A percentile compares a stretch with the other conserved stretches of the same genome.
phyloP scores from a whole-genome alignment of 1,140 invertebrate genomes.

The Zaprionus nigranus region DNA sequence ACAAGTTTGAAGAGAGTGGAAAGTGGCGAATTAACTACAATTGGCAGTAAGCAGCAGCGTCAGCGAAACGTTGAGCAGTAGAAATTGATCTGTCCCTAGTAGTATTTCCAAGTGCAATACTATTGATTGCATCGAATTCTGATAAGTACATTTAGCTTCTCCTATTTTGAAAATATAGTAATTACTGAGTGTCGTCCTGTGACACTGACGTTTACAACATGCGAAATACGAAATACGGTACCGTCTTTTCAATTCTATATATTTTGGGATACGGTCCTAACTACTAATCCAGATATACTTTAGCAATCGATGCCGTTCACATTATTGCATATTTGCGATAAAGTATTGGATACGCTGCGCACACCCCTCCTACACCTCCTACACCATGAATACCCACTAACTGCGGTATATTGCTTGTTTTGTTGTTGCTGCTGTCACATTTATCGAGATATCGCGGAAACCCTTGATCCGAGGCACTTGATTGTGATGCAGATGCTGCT shows the following conservation, averaged over 20 bases:
- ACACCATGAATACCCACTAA: neutral
- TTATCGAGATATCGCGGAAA: conserved; percentile 92
- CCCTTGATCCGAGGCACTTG: conserved; percentile 86
- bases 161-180: neutral
- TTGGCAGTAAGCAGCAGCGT: conserved; percentile 55
- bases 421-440: conserved; percentile 84
- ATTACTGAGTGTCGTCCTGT: neutral
- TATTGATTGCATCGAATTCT: neutral
- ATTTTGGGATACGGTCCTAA: neutral
- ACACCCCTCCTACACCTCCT: neutral
- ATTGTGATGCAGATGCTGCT: conserved; percentile 15
- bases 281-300: neutral
- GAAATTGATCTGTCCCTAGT: neutral
- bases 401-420: conserved; percentile 2
- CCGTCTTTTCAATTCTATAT: neutral
- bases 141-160: neutral
- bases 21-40: conserved; percentile 67
- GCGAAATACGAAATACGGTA: neutral
- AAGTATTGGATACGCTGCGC: conserved; percentile 11
- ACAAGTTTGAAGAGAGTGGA: conserved; percentile 79
- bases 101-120: conserved; percentile 1
- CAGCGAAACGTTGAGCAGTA: neutral
- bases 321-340: conserved; percentile 23
- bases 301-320: conserved; percentile 53
- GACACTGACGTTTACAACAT: neutral